Evolutionary conservation across 2,797 vertebrate species (phyloP).

Genomic region (Periophthalmus magnuspinnatus): DNA sequence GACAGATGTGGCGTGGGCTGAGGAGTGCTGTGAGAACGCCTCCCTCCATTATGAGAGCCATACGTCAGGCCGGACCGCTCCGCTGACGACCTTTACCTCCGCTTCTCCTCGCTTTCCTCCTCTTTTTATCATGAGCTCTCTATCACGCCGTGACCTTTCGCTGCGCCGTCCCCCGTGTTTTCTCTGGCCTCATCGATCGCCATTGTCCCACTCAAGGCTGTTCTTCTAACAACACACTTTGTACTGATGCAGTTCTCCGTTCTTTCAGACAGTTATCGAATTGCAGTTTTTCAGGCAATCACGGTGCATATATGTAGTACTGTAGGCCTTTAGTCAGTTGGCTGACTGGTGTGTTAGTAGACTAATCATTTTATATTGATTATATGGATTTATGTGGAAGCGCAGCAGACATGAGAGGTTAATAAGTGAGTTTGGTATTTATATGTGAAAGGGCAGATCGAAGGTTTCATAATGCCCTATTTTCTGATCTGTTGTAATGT

Average conservation of each 20-base stretch:
- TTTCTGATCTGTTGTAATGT: no score
- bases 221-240: not conserved
- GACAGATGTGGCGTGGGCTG: constrained; percentile 35
- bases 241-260: not conserved
- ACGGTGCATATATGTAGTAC: not conserved
- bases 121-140: constrained; percentile 42
- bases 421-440: no score
- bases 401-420: no score
- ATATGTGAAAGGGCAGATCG: no score
- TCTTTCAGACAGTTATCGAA: not conserved
- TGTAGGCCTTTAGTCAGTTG: no score
- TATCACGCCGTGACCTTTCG: constrained; percentile 61
- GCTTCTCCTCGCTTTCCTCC: constrained; percentile 40
- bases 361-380: no score
- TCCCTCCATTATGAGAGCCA: constrained; percentile 46
- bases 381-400: no score
- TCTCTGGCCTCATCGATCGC: constrained; percentile 44
- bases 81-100: constrained; percentile 66
- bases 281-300: not conserved
- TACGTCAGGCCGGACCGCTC: constrained; percentile 50
- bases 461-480: no score
- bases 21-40: constrained; percentile 43
- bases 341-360: no score
- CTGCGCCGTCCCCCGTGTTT: constrained; percentile 24
- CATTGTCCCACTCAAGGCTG: not conserved